Percentiles rank a stretch among this genome's conserved stretches.
These are phyloP conservation scores for Chaetura pelagica DNA, from an alignment of 2,113 vertebrate genomes.

Conservation along the genomic window DNA sequence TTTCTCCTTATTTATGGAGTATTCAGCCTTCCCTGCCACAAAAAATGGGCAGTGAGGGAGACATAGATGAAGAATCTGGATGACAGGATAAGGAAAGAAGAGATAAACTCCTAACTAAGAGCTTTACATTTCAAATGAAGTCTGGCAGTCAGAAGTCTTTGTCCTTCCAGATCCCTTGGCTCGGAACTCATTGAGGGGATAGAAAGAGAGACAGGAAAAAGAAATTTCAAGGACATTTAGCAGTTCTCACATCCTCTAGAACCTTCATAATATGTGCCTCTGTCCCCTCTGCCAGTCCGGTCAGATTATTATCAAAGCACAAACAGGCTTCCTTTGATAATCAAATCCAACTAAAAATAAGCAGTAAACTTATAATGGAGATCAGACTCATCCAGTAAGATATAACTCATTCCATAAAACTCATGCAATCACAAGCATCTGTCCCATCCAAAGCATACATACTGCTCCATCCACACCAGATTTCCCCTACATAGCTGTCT, in stretches of 20 bases:
- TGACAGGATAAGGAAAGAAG: background rate
- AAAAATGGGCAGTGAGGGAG: background rate
- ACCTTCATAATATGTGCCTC: background rate
- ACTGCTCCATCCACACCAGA: background rate
- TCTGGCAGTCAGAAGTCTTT: background rate
- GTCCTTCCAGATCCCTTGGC: background rate
- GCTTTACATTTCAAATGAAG: background rate
- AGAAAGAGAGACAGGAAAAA: background rate
- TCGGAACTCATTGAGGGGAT: background rate
- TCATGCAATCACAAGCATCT: background rate
- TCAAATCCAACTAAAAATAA: background rate
- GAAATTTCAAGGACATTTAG: background rate
- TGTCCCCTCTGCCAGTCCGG: background rate
- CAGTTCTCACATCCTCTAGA: background rate
- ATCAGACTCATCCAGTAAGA: background rate
- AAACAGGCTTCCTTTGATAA: background rate
- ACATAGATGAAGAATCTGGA: background rate
- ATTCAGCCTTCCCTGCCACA: background rate
- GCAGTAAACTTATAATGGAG: background rate
- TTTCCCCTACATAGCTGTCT: background rate
- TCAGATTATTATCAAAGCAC: background rate
- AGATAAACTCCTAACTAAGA: background rate
- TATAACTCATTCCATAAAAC: background rate
- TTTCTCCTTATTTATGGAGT: background rate
- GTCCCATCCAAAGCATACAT: background rate